Conservation (phyloP, 2,797 vertebrate genomes). For the Smutsia gigantea region DNA sequence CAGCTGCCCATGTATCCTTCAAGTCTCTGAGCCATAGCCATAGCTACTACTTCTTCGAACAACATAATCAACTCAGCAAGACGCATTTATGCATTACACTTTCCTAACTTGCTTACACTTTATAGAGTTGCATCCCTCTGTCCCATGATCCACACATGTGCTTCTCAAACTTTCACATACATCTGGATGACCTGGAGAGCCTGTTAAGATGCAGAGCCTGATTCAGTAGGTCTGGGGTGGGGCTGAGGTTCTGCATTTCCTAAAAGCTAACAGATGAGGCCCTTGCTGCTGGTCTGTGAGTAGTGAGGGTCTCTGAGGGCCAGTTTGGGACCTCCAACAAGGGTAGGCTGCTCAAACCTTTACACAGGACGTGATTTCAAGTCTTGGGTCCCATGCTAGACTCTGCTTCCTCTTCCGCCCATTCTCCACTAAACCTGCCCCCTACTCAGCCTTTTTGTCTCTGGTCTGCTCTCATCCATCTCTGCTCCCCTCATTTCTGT, state of each 20-base stretch:
- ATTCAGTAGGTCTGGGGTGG: neutral
- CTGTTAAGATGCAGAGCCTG: neutral
- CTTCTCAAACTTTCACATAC: neutral
- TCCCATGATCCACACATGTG: neutral
- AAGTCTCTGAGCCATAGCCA: neutral
- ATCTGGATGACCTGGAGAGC: neutral
- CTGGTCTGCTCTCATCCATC: neutral
- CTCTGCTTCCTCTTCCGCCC: too few species aligned
- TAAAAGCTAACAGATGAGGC: neutral
- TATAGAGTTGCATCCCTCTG: neutral
- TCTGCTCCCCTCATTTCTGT: neutral
- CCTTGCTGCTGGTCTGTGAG: neutral
- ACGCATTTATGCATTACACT: neutral
- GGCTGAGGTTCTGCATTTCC: neutral
- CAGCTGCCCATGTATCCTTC: rapidly evolving
- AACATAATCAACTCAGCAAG: neutral
- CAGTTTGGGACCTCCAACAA: neutral
- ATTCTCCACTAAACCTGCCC: neutral
- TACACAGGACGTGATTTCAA: neutral
- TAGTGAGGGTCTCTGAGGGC: neutral
- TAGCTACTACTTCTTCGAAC: neutral
- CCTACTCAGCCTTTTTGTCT: neutral
- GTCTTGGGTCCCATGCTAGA: neutral
- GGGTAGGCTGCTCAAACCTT: neutral
- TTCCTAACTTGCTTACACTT: neutral